Base-by-base conservation (phyloP, 2,113 vertebrate genomes). In the Bolborhynchus lineola region DNA sequence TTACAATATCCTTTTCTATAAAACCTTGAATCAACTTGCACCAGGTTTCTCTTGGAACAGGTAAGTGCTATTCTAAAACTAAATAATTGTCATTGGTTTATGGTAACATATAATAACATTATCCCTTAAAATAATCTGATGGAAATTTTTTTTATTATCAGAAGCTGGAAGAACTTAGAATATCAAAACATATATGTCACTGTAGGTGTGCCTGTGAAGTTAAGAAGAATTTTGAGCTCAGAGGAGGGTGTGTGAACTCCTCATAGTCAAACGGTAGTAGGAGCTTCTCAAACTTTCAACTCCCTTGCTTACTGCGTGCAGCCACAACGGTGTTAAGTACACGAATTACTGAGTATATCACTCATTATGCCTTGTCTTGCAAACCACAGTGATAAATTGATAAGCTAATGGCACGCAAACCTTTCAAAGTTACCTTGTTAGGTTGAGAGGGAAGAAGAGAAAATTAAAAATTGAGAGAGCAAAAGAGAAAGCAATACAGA, bases 391-490 rank as follows among this genome's bases (percentile, higher is more conserved):
- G 13, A 46, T 18, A 52, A 85, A 55, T 9, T 19, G 14, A 37
- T 71, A 70, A 39, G 8, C 9, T 35, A 81, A 47, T 19, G 28
- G 3, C 13, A n/a, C 31, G 23, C 6, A 46, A 47, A 10, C 9
- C 17, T 80, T 29, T 69, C 37, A 65, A 50, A 72, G 13, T 39
- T 29, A 33, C 23, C 4, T 62, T 42, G 42, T 31, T 8, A 76
- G 8, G 3, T 5, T 70, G 25, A 23, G 3, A 10, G 3, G 5
- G 7, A 28, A 29, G 9, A 41, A 46, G 4, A 52, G 5, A 76
- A 67, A 31, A 52, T 0, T 10, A 13, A 18, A 16, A 6, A 31
- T 11, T 2, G 1, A 63, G 10, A 62, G 4, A 57, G 18, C 1
- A n/a, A 62, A 18, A 52, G 1, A 60, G 33, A 74, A 55, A 53